phyloP scores from a whole-genome alignment of 2,797 vertebrate genomes.

The Mus spretus region DNA sequence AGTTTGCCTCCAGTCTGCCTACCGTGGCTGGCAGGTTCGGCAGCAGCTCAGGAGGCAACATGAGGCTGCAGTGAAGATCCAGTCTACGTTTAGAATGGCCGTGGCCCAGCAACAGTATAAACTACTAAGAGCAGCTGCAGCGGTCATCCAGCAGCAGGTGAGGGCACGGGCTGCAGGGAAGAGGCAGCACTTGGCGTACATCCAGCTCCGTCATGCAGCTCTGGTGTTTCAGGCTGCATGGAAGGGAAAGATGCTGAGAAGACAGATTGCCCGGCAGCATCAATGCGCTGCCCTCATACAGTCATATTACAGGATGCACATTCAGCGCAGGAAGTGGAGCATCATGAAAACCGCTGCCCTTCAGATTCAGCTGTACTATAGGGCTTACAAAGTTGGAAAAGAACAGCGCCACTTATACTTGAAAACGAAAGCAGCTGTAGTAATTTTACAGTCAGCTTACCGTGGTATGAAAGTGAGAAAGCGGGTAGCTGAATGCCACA shows the following conservation, averaged over 20 bases:
- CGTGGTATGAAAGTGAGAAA: slow-evolving; percentile 90
- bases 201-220: slow-evolving; percentile 80
- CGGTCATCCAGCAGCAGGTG: slow-evolving; percentile 90
- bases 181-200: slow-evolving; percentile 85
- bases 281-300: slow-evolving; percentile 91
- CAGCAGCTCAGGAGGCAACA: slow-evolving; percentile 84
- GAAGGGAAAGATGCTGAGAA: slow-evolving; percentile 90
- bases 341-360: slow-evolving; percentile 86
- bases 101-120: slow-evolving; percentile 86
- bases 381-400: slow-evolving; percentile 86
- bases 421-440: slow-evolving; percentile 85
- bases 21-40: slow-evolving; percentile 90
- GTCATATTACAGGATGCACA: slow-evolving; percentile 90
- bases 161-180: slow-evolving; percentile 88
- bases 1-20: slow-evolving; percentile 91
- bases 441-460: slow-evolving; percentile 91
- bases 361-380: slow-evolving; percentile 90
- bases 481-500: slow-evolving; percentile 82
- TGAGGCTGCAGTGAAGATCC: slow-evolving; percentile 90
- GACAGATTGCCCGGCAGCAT: slow-evolving; percentile 83
- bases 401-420: slow-evolving; percentile 85
- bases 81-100: slow-evolving; percentile 90
- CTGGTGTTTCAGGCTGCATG: slow-evolving; percentile 91
- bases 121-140: slow-evolving; percentile 83
- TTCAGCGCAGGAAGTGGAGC: slow-evolving; percentile 86